Evolutionary conservation across 2,113 vertebrate genomes (phyloP).

Genomic region (Meleagris gallopavo): DNA sequence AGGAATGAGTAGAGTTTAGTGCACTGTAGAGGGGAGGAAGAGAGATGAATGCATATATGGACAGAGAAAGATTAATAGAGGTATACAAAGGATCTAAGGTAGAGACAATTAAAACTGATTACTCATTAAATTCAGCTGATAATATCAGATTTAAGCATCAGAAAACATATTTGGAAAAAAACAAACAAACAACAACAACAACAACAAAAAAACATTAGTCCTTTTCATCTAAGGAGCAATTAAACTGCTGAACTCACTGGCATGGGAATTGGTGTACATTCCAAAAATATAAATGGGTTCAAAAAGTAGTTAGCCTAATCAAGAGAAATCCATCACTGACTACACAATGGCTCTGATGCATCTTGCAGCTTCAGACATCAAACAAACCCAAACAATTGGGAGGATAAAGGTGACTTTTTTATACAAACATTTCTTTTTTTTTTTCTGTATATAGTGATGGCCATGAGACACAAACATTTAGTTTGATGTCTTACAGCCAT

Average conservation of each 20-base stretch:
- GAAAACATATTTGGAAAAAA: neutral
- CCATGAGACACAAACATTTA: neutral
- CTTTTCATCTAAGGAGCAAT: constrained; percentile 20
- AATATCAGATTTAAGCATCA: neutral
- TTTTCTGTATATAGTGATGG: neutral
- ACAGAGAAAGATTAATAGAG: neutral
- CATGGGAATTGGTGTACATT: neutral
- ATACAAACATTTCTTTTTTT: neutral
- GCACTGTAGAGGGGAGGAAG: neutral
- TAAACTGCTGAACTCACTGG: neutral
- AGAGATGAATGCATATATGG: neutral
- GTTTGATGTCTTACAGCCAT: neutral
- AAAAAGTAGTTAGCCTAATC: neutral
- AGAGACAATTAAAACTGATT: neutral
- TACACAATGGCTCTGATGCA: neutral
- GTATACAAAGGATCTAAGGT: neutral
- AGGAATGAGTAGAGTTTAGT: neutral
- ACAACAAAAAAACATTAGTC: neutral
- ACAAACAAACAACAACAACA: neutral
- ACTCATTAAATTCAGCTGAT: neutral
- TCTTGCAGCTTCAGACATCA: neutral
- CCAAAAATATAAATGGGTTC: neutral
- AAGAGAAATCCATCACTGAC: neutral
- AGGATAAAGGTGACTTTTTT: neutral
- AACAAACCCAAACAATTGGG: neutral